Conservation (phyloP, 2,113 vertebrate genomes). For the Okapia johnstoni region DNA sequence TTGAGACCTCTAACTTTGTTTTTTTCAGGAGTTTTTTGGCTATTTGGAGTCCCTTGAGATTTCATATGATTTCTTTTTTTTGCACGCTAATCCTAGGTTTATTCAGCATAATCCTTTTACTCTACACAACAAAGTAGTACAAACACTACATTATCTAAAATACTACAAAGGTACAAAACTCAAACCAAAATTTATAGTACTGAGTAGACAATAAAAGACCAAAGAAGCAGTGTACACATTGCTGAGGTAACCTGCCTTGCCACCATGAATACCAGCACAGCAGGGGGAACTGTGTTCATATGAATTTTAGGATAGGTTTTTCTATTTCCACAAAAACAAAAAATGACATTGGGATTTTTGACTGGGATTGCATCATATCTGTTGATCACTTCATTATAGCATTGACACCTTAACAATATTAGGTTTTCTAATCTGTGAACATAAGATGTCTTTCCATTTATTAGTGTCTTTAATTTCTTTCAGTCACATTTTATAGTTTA, state of each 20-base stretch:
- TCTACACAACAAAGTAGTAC: neutral
- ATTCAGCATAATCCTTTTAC: neutral
- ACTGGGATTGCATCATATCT: neutral
- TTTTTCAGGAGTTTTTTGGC: neutral
- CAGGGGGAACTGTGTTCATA: neutral
- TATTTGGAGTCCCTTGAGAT: neutral
- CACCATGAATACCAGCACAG: neutral
- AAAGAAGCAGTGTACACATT: neutral
- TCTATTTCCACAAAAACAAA: neutral
- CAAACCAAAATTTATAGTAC: neutral
- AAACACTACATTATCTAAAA: neutral
- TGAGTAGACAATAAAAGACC: neutral
- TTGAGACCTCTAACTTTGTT: neutral
- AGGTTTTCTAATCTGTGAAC: neutral
- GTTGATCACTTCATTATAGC: neutral
- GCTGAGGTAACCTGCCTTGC: neutral
- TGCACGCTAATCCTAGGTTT: neutral
- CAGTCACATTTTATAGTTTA: neutral
- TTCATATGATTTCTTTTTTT: neutral
- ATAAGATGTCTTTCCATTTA: neutral
- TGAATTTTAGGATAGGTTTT: neutral
- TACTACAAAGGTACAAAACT: neutral
- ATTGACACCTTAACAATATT: neutral
- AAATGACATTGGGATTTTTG: neutral
- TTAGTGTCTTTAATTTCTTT: slow-evolving; percentile 12